These are phyloP conservation scores for Holcopasites calliopsidis DNA, from an alignment of 1,140 invertebrate genomes.

Conservation along the genomic window DNA sequence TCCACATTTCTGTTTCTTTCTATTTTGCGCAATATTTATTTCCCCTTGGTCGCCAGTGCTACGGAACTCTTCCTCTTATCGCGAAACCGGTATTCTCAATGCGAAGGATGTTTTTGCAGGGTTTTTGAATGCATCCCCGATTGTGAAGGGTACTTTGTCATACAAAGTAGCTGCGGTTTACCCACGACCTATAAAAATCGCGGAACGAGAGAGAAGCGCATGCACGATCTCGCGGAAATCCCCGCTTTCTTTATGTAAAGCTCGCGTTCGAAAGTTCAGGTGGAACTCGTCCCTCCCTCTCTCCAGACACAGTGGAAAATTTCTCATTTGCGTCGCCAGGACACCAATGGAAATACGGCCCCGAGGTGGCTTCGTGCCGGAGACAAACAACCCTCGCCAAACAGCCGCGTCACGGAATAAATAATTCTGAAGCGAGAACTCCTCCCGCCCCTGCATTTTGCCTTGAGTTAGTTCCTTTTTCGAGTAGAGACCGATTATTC, in stretches of 20 bases:
- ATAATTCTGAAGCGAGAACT: slow-evolving; percentile 5
- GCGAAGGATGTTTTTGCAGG: background rate
- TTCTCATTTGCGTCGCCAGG: slow-evolving; percentile 4
- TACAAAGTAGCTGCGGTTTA: slow-evolving; percentile 4
- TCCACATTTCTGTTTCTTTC: background rate
- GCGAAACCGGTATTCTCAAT: background rate
- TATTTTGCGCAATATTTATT: background rate
- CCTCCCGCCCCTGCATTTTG: too few relatives aligned
- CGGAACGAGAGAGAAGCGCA: background rate
- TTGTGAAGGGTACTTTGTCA: background rate
- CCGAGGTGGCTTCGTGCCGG: too few relatives aligned
- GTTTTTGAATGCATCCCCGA: slow-evolving; percentile 9
- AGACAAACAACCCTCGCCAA: background rate
- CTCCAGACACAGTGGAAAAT: background rate
- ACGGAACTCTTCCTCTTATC: background rate
- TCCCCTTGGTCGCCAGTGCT: background rate
- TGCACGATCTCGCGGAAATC: background rate
- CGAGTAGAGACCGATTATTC: too few relatives aligned
- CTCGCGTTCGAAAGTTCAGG: background rate
- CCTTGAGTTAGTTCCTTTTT: too few relatives aligned
- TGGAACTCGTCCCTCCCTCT: background rate
- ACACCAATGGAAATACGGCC: background rate
- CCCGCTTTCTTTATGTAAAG: background rate
- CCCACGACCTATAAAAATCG: slow-evolving; percentile 19
- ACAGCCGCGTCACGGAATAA: background rate